Evolutionary conservation across 2,888 invertebrate genomes (phyloP).

Genomic region (Exocentrus adspersus): DNA sequence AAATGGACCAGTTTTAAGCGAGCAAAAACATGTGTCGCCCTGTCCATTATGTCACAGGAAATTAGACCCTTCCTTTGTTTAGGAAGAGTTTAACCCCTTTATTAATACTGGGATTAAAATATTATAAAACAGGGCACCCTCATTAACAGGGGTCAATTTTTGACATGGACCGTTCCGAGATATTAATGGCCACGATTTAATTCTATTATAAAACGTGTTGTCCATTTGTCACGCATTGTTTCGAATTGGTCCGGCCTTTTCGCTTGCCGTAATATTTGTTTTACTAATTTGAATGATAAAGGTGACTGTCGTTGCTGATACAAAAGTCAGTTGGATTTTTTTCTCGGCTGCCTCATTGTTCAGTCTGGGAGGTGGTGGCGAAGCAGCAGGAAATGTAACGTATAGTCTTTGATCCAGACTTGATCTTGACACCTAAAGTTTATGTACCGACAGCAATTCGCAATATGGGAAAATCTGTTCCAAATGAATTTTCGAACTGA

Average conservation of each 20-base stretch:
- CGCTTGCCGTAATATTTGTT: constrained; percentile 45
- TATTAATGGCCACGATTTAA: constrained; percentile 56
- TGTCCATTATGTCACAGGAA: constrained; percentile 43
- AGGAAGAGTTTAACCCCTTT: constrained; percentile 36
- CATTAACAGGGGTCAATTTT: constrained; percentile 61
- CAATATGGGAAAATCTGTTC: constrained; percentile 1
- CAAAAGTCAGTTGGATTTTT: background rate
- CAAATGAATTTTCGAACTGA: background rate
- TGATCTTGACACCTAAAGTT: no score
- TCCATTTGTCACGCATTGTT: constrained; percentile 64
- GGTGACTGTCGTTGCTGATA: constrained; percentile 21
- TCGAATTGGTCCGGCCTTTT: constrained; percentile 49
- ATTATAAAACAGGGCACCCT: constrained; percentile 56
- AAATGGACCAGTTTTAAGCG: constrained; percentile 43
- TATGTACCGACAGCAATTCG: background rate
- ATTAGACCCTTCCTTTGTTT: constrained; percentile 48
- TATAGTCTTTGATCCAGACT: no score
- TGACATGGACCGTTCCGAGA: constrained; percentile 53
- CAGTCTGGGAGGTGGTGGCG: background rate
- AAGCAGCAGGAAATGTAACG: no score
- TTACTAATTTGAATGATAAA: constrained; percentile 47
- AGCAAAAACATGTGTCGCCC: constrained; percentile 45
- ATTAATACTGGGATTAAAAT: constrained; percentile 46
- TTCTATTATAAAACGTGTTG: constrained; percentile 52
- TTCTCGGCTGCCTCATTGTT: background rate